Percentiles rank a stretch among this genome's conserved stretches.
Conservation (phyloP, 2,797 vertebrate genomes). For the Apogon hyalosoma region DNA sequence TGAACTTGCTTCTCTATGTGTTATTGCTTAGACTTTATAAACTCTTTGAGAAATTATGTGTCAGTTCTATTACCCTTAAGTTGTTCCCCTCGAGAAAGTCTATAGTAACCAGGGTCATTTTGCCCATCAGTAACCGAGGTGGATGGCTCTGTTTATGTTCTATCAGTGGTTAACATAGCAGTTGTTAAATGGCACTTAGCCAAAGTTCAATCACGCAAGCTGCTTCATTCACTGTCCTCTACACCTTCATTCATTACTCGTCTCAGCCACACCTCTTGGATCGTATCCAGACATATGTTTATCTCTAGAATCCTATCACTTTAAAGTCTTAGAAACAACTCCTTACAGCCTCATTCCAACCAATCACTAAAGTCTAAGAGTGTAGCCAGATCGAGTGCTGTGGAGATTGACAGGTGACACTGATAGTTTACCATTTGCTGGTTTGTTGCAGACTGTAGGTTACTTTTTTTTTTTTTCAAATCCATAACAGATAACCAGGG, state of each 20-base stretch:
- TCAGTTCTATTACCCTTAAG: conserved; percentile 2
- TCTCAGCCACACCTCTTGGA: conserved; percentile 43
- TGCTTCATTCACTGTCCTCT: conserved; percentile 34
- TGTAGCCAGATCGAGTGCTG: conserved; percentile 7
- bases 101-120: conserved; percentile 3
- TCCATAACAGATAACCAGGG: no score
- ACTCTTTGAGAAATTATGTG: not conserved
- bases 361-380: conserved; percentile 3
- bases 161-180: conserved; percentile 11
- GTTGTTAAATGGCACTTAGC: conserved; percentile 48
- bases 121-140: conserved; percentile 25
- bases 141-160: conserved; percentile 26
- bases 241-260: conserved; percentile 41
- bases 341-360: conserved; percentile 19
- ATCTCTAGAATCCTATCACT: conserved; percentile 16
- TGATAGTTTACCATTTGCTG: conserved; percentile 2
- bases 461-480: no score
- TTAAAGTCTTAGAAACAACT: conserved; percentile 31
- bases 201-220: conserved; percentile 39
- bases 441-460: not conserved
- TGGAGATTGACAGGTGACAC: conserved; percentile 11
- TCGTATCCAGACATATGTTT: conserved; percentile 22
- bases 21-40: not conserved
- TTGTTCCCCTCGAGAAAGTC: conserved; percentile 11
- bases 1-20: not conserved